Evolutionary conservation across 2,113 vertebrate species (phyloP).

Genomic region (Neogale vison): DNA sequence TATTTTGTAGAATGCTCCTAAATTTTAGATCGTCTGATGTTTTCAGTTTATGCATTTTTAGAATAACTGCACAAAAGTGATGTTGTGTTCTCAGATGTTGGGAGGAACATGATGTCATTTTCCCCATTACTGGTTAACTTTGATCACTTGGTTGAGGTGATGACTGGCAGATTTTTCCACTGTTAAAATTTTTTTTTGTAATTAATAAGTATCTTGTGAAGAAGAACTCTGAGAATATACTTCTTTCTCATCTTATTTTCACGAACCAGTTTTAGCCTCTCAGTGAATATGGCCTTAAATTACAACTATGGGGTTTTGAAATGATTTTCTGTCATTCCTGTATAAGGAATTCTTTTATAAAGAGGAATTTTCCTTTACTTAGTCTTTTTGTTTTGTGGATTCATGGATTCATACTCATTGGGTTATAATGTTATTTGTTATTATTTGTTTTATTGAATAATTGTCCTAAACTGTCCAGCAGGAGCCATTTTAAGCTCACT

Average conservation of each 20-base stretch:
- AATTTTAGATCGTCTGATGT: background rate
- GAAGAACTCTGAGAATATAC: background rate
- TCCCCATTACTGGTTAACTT: background rate
- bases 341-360: background rate
- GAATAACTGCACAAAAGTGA: background rate
- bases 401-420: background rate
- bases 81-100: background rate
- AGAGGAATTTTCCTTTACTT: background rate
- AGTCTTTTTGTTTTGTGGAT: background rate
- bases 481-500: background rate
- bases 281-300: background rate
- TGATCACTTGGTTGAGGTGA: background rate
- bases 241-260: slow-evolving; percentile 11
- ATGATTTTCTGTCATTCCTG: background rate
- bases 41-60: background rate
- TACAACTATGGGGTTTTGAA: background rate
- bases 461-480: background rate
- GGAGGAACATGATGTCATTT: background rate
- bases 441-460: background rate
- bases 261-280: background rate
- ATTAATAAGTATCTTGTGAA: background rate
- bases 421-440: background rate
- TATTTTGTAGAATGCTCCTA: background rate
- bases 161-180: background rate
- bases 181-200: background rate